phyloP scores from a whole-genome alignment of 2,113 vertebrate genomes.

The Raphicerus campestris region DNA sequence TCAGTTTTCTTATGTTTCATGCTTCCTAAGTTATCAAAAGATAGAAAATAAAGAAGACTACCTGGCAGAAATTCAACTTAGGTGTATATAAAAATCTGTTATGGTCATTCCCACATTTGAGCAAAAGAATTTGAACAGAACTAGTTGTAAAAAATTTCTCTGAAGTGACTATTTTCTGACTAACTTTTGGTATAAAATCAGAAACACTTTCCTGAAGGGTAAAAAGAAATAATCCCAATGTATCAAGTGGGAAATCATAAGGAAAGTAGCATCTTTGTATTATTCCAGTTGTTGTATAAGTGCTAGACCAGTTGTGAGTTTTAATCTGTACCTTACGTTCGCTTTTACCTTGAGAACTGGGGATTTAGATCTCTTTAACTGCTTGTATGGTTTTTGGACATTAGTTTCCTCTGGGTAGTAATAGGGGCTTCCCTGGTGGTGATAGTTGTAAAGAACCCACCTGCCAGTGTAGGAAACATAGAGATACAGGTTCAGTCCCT shows the following conservation, averaged over 20 bases:
- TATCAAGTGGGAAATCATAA: neutral
- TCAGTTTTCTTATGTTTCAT: neutral
- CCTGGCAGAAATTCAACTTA: constrained; percentile 11
- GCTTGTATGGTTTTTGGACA: neutral
- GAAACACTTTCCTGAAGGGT: neutral
- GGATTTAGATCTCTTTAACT: neutral
- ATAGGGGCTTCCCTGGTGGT: neutral
- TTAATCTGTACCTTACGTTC: neutral
- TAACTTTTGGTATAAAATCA: constrained; percentile 11
- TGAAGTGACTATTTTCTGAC: neutral
- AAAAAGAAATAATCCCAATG: neutral
- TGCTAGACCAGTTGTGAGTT: neutral
- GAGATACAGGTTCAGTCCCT: neutral
- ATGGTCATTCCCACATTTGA: neutral
- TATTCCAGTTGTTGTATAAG: neutral
- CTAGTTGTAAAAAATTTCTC: constrained; percentile 11
- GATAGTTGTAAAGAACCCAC: neutral
- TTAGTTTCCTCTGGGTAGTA: neutral
- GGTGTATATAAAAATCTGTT: neutral
- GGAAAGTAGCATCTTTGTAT: neutral
- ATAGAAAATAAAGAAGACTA: neutral
- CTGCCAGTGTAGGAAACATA: neutral
- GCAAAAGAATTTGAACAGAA: neutral
- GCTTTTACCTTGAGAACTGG: neutral
- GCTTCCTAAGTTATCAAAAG: neutral